Evolutionary conservation across 2,888 invertebrate genomes (phyloP).

Genomic region (Drosophila austrosaltans): DNA sequence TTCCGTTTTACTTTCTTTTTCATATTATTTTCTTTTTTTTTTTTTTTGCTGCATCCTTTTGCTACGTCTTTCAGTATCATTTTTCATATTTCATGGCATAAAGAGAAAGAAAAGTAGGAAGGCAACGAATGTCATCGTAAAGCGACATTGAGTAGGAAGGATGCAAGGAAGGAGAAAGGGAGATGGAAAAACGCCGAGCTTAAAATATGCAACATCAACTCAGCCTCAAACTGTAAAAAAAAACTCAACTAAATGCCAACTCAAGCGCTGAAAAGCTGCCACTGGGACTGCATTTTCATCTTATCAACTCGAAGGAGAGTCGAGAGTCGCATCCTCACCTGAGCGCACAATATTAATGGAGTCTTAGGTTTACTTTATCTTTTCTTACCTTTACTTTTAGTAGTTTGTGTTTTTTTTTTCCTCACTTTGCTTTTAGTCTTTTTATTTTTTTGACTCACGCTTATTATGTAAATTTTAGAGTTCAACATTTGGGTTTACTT

Average conservation of each 20-base stretch:
- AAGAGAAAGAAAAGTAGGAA: conserved; percentile 10
- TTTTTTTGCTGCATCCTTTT: not conserved
- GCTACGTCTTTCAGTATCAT: conserved; percentile 40
- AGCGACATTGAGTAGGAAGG: conserved; percentile 15
- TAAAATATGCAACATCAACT: conserved; percentile 28
- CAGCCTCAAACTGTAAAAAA: not conserved
- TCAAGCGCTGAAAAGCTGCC: conserved; percentile 56
- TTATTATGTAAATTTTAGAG: conserved; percentile 58
- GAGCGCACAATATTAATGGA: conserved; percentile 71
- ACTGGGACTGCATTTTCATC: conserved; percentile 62
- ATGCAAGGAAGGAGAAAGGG: conserved; percentile 13
- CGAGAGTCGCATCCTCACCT: conserved; percentile 52
- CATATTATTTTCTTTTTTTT: not conserved
- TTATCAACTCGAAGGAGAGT: conserved; percentile 47
- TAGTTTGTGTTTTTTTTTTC: conserved; percentile 5
- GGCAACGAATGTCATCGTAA: conserved; percentile 59
- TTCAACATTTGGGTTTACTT: conserved; percentile 21
- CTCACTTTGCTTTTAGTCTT: conserved; percentile 31
- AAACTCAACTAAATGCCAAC: conserved; percentile 44
- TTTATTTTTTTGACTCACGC: conserved; percentile 32
- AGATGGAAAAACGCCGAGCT: conserved; percentile 18
- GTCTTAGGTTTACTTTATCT: conserved; percentile 25
- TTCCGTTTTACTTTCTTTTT: conserved; percentile 1
- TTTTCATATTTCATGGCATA: conserved; percentile 55
- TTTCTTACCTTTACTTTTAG: conserved; percentile 9